A percentile compares a stretch with the other conserved stretches of the same genome.
phyloP scores from a whole-genome alignment of 2,888 invertebrate species.

The Chaitophorus viminalis region DNA sequence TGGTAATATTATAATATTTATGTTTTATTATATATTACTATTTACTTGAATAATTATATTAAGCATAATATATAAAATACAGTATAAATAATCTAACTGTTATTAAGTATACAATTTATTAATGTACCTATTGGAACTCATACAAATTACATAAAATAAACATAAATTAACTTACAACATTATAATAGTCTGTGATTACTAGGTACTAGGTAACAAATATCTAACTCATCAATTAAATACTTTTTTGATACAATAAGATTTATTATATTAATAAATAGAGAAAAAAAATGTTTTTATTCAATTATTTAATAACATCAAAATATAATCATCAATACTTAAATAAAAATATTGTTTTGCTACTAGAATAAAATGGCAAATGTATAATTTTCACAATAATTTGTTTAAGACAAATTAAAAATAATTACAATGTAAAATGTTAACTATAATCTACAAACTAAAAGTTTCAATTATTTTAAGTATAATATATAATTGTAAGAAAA shows the following conservation, averaged over 20 bases:
- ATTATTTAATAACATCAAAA: slow-evolving; percentile 23
- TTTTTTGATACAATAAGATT: not conserved
- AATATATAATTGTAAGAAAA: not conserved
- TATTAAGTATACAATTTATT: too few species aligned
- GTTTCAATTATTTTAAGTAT: not conserved
- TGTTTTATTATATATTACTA: too few species aligned
- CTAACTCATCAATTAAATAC: too few species aligned
- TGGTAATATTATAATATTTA: too few species aligned
- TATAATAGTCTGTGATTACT: too few species aligned
- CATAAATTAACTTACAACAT: too few species aligned
- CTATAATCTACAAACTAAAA: not conserved
- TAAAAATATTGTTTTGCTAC: not conserved
- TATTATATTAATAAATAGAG: slow-evolving; percentile 38
- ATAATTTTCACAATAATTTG: slow-evolving; percentile 51
- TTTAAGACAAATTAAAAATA: slow-evolving; percentile 5
- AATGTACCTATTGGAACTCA: too few species aligned
- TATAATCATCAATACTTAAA: slow-evolving; percentile 13
- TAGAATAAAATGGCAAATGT: slow-evolving; percentile 2
- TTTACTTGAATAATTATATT: too few species aligned
- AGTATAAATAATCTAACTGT: too few species aligned
- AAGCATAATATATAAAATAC: too few species aligned
- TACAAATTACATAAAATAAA: too few species aligned
- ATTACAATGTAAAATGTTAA: slow-evolving; percentile 34
- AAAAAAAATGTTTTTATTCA: not conserved
- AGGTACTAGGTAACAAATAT: too few species aligned